Percentiles rank a stretch among this genome's conserved stretches.
phyloP scores from a whole-genome alignment of 2,797 vertebrate species.

The Mus caroli region DNA sequence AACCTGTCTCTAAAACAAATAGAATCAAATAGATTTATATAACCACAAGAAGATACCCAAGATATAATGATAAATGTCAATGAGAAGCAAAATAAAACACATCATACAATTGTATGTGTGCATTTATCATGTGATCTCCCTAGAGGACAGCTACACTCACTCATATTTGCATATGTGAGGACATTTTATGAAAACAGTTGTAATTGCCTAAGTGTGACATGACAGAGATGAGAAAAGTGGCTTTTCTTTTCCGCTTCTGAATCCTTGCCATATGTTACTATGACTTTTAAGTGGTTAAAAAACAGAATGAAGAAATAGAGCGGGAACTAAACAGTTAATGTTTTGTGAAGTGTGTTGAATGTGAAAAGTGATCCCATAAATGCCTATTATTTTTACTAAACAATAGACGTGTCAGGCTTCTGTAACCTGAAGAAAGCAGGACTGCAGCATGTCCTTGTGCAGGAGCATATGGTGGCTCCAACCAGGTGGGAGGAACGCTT shows the following conservation, averaged over 20 bases:
- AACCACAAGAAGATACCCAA: constrained; percentile 13
- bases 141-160: constrained; percentile 46
- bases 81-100: constrained; percentile 41
- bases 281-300: constrained; percentile 42
- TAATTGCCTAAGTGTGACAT: constrained; percentile 37
- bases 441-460: constrained; percentile 76
- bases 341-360: constrained; percentile 74
- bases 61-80: constrained; percentile 17
- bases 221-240: constrained; percentile 53
- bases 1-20: neutral
- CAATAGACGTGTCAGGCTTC: constrained; percentile 74
- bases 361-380: constrained; percentile 83
- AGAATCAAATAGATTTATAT: constrained; percentile 54
- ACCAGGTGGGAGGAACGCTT: constrained; percentile 56
- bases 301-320: constrained; percentile 49
- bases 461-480: constrained; percentile 79
- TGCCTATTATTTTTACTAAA: constrained; percentile 82
- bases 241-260: constrained; percentile 70
- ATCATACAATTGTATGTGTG: neutral
- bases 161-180: constrained; percentile 37
- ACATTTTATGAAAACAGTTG: constrained; percentile 60
- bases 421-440: constrained; percentile 82
- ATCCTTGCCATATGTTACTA: constrained; percentile 9
- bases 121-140: constrained; percentile 34
- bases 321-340: constrained; percentile 71